Evolutionary conservation across 2,113 vertebrate genomes (phyloP).

Genomic region (Ifrita kowaldi): DNA sequence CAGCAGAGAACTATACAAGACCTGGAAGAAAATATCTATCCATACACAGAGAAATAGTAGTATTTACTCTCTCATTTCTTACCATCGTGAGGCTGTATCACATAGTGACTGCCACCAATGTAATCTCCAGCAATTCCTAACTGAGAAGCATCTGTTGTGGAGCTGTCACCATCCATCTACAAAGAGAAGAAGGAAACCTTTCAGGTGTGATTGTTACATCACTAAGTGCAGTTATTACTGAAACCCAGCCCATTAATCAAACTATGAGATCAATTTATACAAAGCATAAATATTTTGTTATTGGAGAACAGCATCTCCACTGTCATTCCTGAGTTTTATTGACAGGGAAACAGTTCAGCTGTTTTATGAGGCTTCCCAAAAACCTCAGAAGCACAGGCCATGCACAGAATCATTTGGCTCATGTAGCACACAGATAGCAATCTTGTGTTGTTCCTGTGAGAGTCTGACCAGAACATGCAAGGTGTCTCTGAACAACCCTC

Average conservation of each 20-base stretch:
- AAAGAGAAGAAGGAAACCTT: not conserved
- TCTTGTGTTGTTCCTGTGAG: not conserved
- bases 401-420: not conserved
- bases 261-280: not conserved
- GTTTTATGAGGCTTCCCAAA: not conserved
- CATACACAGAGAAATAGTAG: not conserved
- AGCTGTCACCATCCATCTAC: constrained; percentile 95
- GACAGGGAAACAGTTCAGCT: not conserved
- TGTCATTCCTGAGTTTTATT: not conserved
- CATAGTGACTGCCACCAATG: constrained; percentile 90
- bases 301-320: not conserved
- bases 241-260: not conserved
- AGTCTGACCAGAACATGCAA: not conserved
- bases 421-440: not conserved
- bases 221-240: not conserved
- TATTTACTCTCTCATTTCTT: constrained; percentile 36
- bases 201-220: not conserved
- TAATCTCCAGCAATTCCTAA: constrained; percentile 94
- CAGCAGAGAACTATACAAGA: not conserved
- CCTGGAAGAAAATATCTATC: not conserved
- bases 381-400: not conserved
- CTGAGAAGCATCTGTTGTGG: constrained; percentile 95
- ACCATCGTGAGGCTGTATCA: constrained; percentile 95
- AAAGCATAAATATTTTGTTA: not conserved
- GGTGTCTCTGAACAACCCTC: not conserved